Base-by-base conservation (phyloP, 2,113 vertebrate genomes). In the Catharus fuscescens region DNA sequence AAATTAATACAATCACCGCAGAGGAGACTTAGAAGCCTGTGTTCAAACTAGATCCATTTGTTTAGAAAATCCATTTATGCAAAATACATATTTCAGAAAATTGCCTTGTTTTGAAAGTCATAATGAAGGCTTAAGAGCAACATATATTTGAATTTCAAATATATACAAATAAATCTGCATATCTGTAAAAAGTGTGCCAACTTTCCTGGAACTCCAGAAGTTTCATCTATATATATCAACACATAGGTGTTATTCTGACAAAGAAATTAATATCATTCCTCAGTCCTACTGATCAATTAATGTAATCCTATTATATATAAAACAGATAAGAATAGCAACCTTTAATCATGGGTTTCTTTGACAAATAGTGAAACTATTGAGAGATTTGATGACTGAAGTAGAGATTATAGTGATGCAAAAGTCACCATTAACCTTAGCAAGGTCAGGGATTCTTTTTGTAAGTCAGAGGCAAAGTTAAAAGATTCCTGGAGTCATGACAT, bases 391-490 rank as follows among this genome's bases (percentile, higher is more conserved):
- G 47, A 70, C 42, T 78, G 47, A 70, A 45, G 52, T 4, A 73
- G 48, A 66, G 18, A 69, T 66, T 52, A 50, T 2, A 88, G 36
- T 36, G 40, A 71, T 29, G 24, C n/a, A 70, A 48, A 88, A 90
- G 53, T 76, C 50, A 48, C 36, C n/a, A 56, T 14, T 50, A 47
- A 92, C 48, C 72, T 86, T 42, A 86, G 40, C n/a, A 84, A 88
- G 36, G 56, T 71, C 82, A 88, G 45, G 14, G 26, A 38, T 88
- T 92, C 69, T 74, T 88, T 96, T 61, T 57, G 8, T 66, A 86
- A 93, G 60, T 67, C 44, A 36, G 40, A 32, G 69, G 21, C 76
- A 88, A 56, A 91, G 56, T 83, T 83, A 88, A 90, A 95, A 90
- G 84, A 83, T 88, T 91, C 72, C n/a, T 86, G 52, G 60, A 96